Base-by-base conservation (phyloP, 2,113 vertebrate species). In the Odocoileus hemionus region DNA sequence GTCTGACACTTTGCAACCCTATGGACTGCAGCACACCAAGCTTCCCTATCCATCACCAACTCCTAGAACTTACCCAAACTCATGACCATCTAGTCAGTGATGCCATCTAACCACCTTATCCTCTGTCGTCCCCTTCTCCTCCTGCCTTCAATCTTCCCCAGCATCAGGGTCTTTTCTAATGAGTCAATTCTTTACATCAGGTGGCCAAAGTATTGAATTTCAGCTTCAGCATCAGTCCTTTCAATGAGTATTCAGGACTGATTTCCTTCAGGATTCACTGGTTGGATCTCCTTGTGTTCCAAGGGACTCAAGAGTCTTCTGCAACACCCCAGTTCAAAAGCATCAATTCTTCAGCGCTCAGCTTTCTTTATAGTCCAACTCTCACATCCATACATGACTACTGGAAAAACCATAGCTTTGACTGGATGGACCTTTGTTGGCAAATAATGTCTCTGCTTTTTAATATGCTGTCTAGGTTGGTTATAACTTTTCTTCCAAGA, bases 121-220 rank as follows among this genome's bases (percentile, higher is more conserved):
- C 10, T 70, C 10, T 39, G 67, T 39, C 10, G 0, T 70, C n/a
- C 10, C n/a, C n/a, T 70, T 39, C 19, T 23, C 33, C 19, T 70
- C n/a, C n/a, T 39, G 67, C 67, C 67, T 23, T 70, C 19, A 23
- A 5, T 70, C 10, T 39, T 39, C 23, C 67, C 67, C 19, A 39
- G 10, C 2, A 70, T 12, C 67, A 39, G 19, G 2, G 19, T 70
- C 67, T 70, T 70, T 70, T 39, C n/a, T 12, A 6, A 70, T 70
- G 19, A 70, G n/a, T n/a, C 67, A 36, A 2, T 2, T 23, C 10
- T 39, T 70, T 1, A 0, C 10, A 70, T 70, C 2, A 23, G n/a
- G 19, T 39, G 67, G 67, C 67, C 67, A 70, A 23, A 70, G 2
- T 23, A 39, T 12, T 70, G 67, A 23, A 19, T 23, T 70, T 39